A percentile compares a stretch with the other conserved stretches of the same genome.
phyloP scores from a whole-genome alignment of 2,113 vertebrate genomes.

The Sterna hirundo region DNA sequence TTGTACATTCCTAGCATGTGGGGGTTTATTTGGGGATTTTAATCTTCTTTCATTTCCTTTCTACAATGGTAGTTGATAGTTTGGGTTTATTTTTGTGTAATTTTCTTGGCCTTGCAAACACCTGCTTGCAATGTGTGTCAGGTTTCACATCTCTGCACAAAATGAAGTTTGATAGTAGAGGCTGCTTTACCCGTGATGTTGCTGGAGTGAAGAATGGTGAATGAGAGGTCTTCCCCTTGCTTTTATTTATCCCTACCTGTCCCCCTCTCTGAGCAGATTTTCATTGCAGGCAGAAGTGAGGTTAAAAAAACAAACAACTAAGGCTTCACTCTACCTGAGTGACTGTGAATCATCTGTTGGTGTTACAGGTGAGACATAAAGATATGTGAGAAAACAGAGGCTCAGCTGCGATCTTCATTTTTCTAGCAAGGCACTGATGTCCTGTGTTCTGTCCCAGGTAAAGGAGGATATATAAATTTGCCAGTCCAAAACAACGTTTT shows the following conservation, averaged over 20 bases:
- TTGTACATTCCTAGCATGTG: not conserved
- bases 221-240: not conserved
- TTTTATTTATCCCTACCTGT: not conserved
- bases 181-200: not conserved
- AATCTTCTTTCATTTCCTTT: not conserved
- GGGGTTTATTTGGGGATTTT: not conserved
- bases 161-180: not conserved
- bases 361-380: not conserved
- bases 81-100: not conserved
- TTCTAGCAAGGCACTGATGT: not conserved
- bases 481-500: not conserved
- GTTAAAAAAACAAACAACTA: not conserved
- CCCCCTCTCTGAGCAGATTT: not conserved
- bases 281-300: not conserved
- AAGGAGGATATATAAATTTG: not conserved
- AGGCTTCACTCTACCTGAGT: not conserved
- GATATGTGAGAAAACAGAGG: not conserved
- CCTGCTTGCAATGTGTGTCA: not conserved
- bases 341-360: not conserved
- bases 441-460: not conserved
- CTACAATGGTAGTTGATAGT: not conserved
- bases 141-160: not conserved
- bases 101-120: not conserved
- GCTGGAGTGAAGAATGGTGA: not conserved
- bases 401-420: not conserved